Conservation (phyloP, 2,888 invertebrate species). For the Cordylochernes scorpioides region DNA sequence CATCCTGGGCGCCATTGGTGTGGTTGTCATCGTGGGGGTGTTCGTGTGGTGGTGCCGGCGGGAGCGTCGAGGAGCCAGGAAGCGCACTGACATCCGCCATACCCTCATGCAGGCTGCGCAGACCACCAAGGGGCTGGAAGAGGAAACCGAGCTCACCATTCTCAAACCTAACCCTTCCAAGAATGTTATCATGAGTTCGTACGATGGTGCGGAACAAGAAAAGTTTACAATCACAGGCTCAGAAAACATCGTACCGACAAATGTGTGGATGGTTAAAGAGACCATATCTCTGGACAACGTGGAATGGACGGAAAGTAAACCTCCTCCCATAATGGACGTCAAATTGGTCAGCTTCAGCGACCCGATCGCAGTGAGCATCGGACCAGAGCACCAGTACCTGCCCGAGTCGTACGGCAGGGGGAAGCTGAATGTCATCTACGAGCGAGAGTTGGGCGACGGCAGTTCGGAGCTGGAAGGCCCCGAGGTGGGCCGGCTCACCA, state of each 20-base stretch:
- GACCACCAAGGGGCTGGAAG: conserved; percentile 6
- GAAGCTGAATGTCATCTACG: conserved; percentile 2
- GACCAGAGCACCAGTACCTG: conserved; percentile 9
- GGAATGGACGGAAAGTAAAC: background rate
- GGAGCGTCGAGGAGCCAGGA: conserved; percentile 6
- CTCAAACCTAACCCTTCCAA: conserved; percentile 4
- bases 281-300: conserved; percentile 6
- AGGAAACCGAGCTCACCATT: conserved; percentile 9
- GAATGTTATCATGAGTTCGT: conserved; percentile 6
- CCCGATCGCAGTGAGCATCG: conserved; percentile 4
- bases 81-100: conserved; percentile 9
- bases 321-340: conserved; percentile 3
- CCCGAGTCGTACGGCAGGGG: conserved; percentile 8
- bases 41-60: conserved; percentile 8
- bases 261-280: conserved; percentile 11
- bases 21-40: conserved; percentile 7
- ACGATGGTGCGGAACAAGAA: conserved; percentile 10
- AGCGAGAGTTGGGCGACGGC: conserved; percentile 11
- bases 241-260: conserved; percentile 3
- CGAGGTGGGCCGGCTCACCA: too few species aligned
- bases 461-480: conserved; percentile 10
- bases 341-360: conserved; percentile 3
- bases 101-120: conserved; percentile 8
- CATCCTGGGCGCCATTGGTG: conserved; percentile 8
- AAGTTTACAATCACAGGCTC: too few species aligned